phyloP scores from a whole-genome alignment of 2,113 vertebrate genomes.

The Microcebus ravelobensis region DNA sequence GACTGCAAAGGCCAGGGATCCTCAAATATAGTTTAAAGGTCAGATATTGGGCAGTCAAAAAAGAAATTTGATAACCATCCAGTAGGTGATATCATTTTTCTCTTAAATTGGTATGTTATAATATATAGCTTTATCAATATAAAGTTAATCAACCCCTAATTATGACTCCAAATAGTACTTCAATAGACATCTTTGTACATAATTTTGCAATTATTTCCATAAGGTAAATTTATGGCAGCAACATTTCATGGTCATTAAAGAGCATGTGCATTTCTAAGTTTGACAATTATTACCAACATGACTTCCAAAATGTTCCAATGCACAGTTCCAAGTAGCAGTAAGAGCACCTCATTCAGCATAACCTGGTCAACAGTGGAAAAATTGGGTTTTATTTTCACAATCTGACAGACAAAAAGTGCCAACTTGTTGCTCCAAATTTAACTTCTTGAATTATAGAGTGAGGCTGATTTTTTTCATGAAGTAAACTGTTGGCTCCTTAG shows the following conservation, averaged over 20 bases:
- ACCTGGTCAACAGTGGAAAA: neutral
- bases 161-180: neutral
- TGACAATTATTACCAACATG: neutral
- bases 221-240: neutral
- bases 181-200: neutral
- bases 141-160: neutral
- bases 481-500: neutral
- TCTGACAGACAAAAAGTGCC: neutral
- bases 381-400: neutral
- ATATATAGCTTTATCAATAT: neutral
- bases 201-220: neutral
- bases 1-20: neutral
- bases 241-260: neutral
- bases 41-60: neutral
- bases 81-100: neutral
- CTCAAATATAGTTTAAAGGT: neutral
- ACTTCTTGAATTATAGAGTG: neutral
- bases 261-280: neutral
- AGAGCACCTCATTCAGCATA: rapidly evolving
- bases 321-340: rapidly evolving
- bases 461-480: neutral
- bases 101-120: neutral
- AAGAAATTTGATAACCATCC: neutral
- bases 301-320: neutral
- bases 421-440: neutral